Evolutionary conservation across 2,888 invertebrate genomes (phyloP).

Genomic region (Eumacrocentrus americanus): DNA sequence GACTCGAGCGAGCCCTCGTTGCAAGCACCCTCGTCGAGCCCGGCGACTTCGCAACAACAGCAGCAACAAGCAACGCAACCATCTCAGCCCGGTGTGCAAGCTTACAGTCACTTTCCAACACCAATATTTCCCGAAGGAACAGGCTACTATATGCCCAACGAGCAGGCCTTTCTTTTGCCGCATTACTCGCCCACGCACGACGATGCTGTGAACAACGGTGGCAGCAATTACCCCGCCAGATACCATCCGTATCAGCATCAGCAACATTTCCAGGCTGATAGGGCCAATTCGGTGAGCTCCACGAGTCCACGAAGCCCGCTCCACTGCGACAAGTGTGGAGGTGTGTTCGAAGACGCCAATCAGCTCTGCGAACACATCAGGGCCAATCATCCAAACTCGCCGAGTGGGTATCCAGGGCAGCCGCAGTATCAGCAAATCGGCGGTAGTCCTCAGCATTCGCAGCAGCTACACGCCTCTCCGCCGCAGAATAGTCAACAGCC

Average conservation of each 20-base stretch:
- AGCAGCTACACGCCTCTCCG: constrained; percentile 53
- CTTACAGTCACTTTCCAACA: constrained; percentile 45
- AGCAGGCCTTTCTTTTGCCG: constrained; percentile 52
- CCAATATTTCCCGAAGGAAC: constrained; percentile 48
- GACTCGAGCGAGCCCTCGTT: constrained; percentile 74
- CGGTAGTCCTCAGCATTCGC: constrained; percentile 57
- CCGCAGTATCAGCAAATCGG: constrained; percentile 49
- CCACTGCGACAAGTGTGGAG: constrained; percentile 86
- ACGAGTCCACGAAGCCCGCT: constrained; percentile 73
- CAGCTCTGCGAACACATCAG: constrained; percentile 78
- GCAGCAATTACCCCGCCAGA: constrained; percentile 50
- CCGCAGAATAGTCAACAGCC: constrained; percentile 59
- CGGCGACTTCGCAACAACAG: constrained; percentile 64
- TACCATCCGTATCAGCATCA: constrained; percentile 64
- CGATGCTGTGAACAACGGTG: constrained; percentile 64
- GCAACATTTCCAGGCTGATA: constrained; percentile 58
- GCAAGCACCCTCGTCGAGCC: constrained; percentile 65
- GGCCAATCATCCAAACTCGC: constrained; percentile 67
- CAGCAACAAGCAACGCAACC: constrained; percentile 57
- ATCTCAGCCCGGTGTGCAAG: constrained; percentile 38
- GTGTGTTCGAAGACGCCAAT: constrained; percentile 76
- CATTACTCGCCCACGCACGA: constrained; percentile 63
- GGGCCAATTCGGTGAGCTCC: constrained; percentile 62
- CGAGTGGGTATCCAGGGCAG: constrained; percentile 47
- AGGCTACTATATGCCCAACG: constrained; percentile 54